Conservation (phyloP, 2,888 invertebrate genomes). For the Temnothorax rugatulus region DNA sequence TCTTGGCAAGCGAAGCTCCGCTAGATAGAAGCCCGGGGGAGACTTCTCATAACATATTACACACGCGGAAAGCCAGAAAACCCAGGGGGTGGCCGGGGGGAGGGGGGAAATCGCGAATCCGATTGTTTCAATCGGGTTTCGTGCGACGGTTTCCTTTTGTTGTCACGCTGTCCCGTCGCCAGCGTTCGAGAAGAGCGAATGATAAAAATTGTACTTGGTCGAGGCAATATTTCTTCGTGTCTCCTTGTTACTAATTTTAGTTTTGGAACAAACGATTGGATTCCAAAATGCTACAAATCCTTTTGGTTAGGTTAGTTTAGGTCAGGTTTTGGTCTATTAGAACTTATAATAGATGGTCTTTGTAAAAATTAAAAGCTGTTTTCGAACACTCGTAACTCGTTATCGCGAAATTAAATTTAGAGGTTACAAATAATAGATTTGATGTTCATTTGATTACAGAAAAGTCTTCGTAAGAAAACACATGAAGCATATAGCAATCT, state of each 20-base stretch:
- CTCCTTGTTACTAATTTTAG: not conserved
- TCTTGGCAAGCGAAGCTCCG: slow-evolving; percentile 39
- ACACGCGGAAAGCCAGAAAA: not conserved
- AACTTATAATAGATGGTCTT: not conserved
- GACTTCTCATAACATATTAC: slow-evolving; percentile 27
- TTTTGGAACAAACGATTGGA: not conserved
- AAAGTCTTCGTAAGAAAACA: slow-evolving; percentile 7
- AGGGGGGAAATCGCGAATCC: not conserved
- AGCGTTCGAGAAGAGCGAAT: not conserved
- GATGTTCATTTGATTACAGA: not conserved
- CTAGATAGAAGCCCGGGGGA: slow-evolving; percentile 16
- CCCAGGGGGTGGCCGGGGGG: too few relatives aligned
- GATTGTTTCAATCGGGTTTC: slow-evolving; percentile 28
- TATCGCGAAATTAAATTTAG: not conserved
- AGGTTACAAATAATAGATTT: not conserved
- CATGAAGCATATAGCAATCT: not conserved
- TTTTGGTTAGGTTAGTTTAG: not conserved
- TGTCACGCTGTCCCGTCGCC: not conserved
- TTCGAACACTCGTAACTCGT: not conserved
- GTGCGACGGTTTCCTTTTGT: slow-evolving; percentile 14
- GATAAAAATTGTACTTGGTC: not conserved
- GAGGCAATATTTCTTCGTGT: not conserved
- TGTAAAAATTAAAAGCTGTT: not conserved
- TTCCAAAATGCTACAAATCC: not conserved
- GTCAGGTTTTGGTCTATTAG: too few relatives aligned